phyloP scores from a whole-genome alignment of 2,113 vertebrate genomes.

The Platysteira castanea region DNA sequence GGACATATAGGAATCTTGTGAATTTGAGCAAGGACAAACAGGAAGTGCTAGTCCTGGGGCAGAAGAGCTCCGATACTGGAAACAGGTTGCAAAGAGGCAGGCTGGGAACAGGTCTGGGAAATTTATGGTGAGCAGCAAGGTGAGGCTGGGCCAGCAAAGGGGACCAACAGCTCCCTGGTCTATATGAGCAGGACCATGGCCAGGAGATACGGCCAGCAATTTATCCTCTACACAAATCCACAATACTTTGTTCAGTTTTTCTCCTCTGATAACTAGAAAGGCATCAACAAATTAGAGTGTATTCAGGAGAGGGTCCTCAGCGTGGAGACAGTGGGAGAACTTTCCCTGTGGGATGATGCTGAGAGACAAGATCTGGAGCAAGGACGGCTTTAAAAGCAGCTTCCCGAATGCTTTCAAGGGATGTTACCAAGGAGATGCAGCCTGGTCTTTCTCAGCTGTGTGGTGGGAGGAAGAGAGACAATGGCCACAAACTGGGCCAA shows the following conservation, averaged over 20 bases:
- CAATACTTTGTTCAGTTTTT: not conserved
- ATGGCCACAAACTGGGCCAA: rapidly evolving
- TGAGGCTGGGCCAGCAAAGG: not conserved
- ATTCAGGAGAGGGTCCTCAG: not conserved
- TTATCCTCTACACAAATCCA: not conserved
- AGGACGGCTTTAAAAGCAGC: not conserved
- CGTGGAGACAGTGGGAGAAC: not conserved
- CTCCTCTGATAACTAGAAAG: not conserved
- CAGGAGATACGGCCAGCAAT: not conserved
- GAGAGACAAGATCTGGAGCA: not conserved
- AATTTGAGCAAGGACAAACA: not conserved
- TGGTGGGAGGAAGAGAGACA: not conserved
- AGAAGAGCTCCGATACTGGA: not conserved
- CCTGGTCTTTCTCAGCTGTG: not conserved
- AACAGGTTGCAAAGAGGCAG: not conserved
- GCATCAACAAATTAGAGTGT: not conserved
- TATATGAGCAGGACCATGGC: not conserved
- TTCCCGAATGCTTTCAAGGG: not conserved
- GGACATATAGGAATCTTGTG: not conserved
- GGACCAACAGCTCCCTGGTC: not conserved
- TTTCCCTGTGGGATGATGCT: not conserved
- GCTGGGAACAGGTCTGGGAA: not conserved
- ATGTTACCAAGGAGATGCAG: not conserved
- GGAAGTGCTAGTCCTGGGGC: not conserved
- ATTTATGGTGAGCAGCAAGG: rapidly evolving